Evolutionary conservation across 2,888 invertebrate species (phyloP), one percentile per base, ranked within the genome.

Genomic region (Pharmacophagus antenor): DNA sequence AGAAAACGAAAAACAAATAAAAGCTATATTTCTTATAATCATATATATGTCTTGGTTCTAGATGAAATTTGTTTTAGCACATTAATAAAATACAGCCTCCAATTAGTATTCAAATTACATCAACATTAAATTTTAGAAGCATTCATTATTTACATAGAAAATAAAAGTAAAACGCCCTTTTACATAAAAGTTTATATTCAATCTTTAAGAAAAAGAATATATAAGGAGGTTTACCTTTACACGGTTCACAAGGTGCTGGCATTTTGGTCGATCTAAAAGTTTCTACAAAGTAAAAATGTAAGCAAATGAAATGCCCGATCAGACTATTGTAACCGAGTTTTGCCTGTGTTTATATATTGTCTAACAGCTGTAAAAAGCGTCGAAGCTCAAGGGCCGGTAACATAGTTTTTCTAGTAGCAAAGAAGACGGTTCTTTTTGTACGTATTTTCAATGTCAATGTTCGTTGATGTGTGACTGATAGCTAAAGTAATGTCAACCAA

Each of bases 221-320:
- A 37, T n/a, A n/a, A n/a, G n/a, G n/a, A 37, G 37, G 15, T 37
- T 76, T 82, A 92, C 92, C 92, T 85, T 92, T 92, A 75, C 92
- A 91, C 41, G 90, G 75, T 68, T 92, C 92, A 66, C 88, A 85
- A 17, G 92, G 92, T 23, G 92, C 90, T 65, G 92, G 92, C 92
- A 92, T 92, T 53, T 77, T 83, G 67, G 4, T 61, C 60, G 37
- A 3, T 58, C 27, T 65, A 61, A 53, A 60, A 56, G 41, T 23
- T 65, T 54, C 22, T 58, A 60, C 7, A 7, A 55, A 25, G 41
- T 58, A 7, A 8, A 54, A 27, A 56, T 23, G 21, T 50, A 51
- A 47, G 25, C 21, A n/a, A 42, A n/a, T 47, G 17, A 8, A 15
- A 41, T 42, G 8, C 21, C 7, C 20, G 18, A 0, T 62, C 59